A percentile compares a stretch with the other conserved stretches of the same genome.
Conservation (phyloP, 2,797 vertebrate species). For the Halcyon smyrnensis region DNA sequence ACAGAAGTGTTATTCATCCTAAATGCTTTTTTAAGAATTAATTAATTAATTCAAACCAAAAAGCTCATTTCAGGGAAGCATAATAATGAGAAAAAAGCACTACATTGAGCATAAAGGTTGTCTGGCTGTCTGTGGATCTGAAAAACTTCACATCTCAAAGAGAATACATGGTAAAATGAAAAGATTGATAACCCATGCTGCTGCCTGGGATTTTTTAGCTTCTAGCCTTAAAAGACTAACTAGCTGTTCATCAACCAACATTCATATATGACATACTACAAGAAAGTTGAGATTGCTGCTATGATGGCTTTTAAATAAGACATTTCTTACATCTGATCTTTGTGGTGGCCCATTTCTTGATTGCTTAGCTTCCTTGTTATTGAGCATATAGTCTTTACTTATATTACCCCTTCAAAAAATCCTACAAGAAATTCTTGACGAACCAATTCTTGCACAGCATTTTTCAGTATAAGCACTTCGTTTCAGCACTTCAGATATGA, state of each 20-base stretch:
- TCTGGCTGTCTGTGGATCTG: neutral
- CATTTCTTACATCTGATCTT: neutral
- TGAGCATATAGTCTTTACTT: neutral
- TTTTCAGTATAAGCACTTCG: neutral
- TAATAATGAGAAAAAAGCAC: neutral
- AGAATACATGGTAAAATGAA: no score
- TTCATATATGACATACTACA: neutral
- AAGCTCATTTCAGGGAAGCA: neutral
- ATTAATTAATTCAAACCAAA: neutral
- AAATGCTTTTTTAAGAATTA: neutral
- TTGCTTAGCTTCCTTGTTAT: neutral
- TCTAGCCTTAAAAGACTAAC: neutral
- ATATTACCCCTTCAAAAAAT: neutral
- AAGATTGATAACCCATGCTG: neutral
- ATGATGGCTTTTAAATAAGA: neutral
- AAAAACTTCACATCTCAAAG: no score
- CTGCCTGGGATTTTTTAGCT: neutral
- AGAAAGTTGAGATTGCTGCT: neutral
- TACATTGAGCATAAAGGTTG: neutral
- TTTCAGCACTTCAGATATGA: neutral
- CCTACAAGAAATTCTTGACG: neutral
- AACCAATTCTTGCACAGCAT: neutral
- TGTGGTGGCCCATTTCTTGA: neutral
- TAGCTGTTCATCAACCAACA: neutral
- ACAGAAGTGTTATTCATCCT: neutral